These are phyloP conservation scores for Bursaphelenchus okinawaensis DNA, from an alignment of 2,888 invertebrate species.

Conservation along the genomic window DNA sequence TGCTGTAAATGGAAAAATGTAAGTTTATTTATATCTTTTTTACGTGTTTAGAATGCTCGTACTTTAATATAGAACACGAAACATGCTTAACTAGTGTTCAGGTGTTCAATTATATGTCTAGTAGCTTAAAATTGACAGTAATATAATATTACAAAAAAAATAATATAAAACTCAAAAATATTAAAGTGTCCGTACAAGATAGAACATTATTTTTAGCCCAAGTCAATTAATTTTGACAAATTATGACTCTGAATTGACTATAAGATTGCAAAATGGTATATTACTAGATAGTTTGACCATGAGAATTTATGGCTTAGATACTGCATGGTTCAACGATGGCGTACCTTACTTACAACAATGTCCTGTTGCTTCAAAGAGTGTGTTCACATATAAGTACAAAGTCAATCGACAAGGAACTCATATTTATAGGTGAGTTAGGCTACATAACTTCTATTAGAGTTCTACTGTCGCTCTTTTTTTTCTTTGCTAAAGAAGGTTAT, in stretches of 20 bases:
- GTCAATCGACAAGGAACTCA: slow-evolving; percentile 7
- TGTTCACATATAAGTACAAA: slow-evolving; percentile 15
- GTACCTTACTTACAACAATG: slow-evolving; percentile 50
- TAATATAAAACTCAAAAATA: no score
- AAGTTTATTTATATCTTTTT: neutral
- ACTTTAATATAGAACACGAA: neutral
- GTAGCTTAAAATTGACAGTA: no score
- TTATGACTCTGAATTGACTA: slow-evolving; percentile 34
- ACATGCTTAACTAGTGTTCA: neutral
- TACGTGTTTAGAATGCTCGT: no score
- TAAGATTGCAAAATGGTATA: slow-evolving; percentile 38
- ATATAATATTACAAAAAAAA: no score
- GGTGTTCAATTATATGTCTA: neutral
- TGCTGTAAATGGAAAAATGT: slow-evolving; percentile 42
- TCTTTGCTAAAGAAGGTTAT: neutral
- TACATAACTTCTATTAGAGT: neutral
- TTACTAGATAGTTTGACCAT: slow-evolving; percentile 40
- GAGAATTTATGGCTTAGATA: slow-evolving; percentile 44
- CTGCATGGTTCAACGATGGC: slow-evolving; percentile 45
- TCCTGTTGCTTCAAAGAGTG: slow-evolving; percentile 37
- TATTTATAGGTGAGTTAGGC: neutral
- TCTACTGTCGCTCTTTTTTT: neutral
- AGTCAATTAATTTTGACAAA: slow-evolving; percentile 39
- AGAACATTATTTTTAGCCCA: slow-evolving; percentile 38
- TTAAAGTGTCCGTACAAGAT: neutral